Base-by-base conservation (phyloP, 2,888 invertebrate species). In the Alitta virens region DNA sequence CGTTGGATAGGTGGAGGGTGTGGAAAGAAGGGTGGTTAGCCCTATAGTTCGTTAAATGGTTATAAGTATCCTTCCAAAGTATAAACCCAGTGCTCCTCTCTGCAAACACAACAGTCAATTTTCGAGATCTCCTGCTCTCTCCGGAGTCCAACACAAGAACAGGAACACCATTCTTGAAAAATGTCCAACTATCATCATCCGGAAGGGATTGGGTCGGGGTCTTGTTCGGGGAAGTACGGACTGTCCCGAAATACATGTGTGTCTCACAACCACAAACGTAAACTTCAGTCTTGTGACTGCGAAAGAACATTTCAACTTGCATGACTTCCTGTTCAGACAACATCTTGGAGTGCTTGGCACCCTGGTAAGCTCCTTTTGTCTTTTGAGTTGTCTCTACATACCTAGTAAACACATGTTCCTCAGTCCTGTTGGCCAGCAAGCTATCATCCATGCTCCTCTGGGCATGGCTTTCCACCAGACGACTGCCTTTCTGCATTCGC, bases 1-100 rank as follows among this genome's bases (percentile, higher is more conserved):
- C 91, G 38, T 86, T 85, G 14, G 91, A 91, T 69, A 89, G 84
- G 80, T 89, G 88, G 88, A 92, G 88, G 46, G 91, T 91, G 80
- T 92, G 92, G 78, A 92, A 92, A 64, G 80, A 82, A 16, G 76
- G 71, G 43, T 89, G 88, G 46, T 88, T 87, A 0, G 89, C 88
- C 59, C 69, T 75, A 84, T 91, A 92, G 62, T 88, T 86, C 9
- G 89, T 89, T 67, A 91, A 83, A 78, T 91, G 90, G 81, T 91
- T 91, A 71, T 92, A 89, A 55, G 87, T 88, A 81, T 92, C 91
- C 70, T 87, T 86, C 91, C 91, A 92, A 24, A 92, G 82, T 61
- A 89, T 88, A 80, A 92, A 91, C 62, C 90, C 90, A 1, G 91
- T 90, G 18, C 91, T 91, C 38, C 89, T 86, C 78, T 91, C 91